Evolutionary conservation across 2,888 invertebrate species (phyloP).

Genomic region (Barypeithes pellucidus): DNA sequence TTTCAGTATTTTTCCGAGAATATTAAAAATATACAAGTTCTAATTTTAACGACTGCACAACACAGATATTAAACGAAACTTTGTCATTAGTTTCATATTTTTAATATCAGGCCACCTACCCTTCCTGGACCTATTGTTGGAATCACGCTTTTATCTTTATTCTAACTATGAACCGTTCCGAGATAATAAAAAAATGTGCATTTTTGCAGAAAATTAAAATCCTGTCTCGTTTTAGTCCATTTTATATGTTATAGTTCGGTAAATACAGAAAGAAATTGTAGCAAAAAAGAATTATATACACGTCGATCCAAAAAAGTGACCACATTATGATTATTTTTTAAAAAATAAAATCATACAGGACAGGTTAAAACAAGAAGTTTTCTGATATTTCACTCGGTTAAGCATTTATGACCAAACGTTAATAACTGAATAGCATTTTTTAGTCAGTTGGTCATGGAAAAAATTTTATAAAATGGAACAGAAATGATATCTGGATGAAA

Average conservation of each 20-base stretch:
- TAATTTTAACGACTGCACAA: constrained; percentile 3
- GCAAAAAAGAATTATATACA: too few species aligned
- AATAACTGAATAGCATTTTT: too few species aligned
- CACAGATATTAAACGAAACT: constrained; percentile 16
- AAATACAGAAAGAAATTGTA: not conserved
- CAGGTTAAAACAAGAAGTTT: too few species aligned
- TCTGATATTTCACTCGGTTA: too few species aligned
- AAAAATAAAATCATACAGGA: too few species aligned
- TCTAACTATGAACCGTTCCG: constrained; percentile 6
- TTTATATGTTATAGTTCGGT: constrained; percentile 17
- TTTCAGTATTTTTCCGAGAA: not conserved
- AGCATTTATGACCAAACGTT: too few species aligned
- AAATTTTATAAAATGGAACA: too few species aligned
- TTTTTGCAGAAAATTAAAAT: constrained; percentile 39
- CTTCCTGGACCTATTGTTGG: constrained; percentile 29
- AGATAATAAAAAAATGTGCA: constrained; percentile 31
- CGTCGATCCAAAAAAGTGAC: too few species aligned
- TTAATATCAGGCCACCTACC: constrained; percentile 25
- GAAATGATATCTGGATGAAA: too few species aligned
- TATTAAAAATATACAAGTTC: constrained; percentile 6
- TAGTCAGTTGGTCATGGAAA: too few species aligned
- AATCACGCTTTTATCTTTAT: constrained; percentile 25
- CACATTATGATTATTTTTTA: too few species aligned
- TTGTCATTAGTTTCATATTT: constrained; percentile 19
- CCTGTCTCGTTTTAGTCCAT: constrained; percentile 20